These are phyloP conservation scores for Hermaeophaga mercurialis DNA, from an alignment of 2,888 invertebrate genomes.

Conservation along the genomic window DNA sequence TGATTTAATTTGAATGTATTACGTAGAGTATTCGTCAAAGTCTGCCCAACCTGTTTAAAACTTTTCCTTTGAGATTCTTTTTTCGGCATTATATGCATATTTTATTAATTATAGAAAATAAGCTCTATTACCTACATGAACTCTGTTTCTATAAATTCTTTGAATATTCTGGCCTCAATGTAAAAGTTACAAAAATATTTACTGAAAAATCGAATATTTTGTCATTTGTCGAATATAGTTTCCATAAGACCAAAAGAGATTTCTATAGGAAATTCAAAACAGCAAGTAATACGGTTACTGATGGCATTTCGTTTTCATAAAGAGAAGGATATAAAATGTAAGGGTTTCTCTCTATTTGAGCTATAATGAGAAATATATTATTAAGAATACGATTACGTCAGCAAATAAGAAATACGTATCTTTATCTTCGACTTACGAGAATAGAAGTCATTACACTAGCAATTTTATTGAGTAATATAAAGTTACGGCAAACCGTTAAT, in stretches of 20 bases:
- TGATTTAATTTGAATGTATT: no score
- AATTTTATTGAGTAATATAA: not conserved
- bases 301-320: conserved; percentile 22
- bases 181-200: conserved; percentile 11
- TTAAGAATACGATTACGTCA: conserved; percentile 39
- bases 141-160: no score
- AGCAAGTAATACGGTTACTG: conserved; percentile 31
- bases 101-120: no score
- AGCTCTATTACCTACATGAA: no score
- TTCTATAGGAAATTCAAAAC: conserved; percentile 32
- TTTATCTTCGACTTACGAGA: no score
- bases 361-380: conserved; percentile 40
- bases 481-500: not conserved
- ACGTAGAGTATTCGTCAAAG: no score
- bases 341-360: conserved; percentile 38
- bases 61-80: no score
- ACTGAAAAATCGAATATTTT: conserved; percentile 28
- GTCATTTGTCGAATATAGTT: conserved; percentile 31
- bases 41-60: no score
- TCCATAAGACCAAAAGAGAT: conserved; percentile 24
- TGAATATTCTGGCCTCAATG: no score
- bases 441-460: not conserved
- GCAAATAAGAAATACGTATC: conserved; percentile 1
- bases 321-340: conserved; percentile 30
- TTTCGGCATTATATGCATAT: no score